phyloP scores from a whole-genome alignment of 1,140 invertebrate genomes.

The Solenopsis invicta region DNA sequence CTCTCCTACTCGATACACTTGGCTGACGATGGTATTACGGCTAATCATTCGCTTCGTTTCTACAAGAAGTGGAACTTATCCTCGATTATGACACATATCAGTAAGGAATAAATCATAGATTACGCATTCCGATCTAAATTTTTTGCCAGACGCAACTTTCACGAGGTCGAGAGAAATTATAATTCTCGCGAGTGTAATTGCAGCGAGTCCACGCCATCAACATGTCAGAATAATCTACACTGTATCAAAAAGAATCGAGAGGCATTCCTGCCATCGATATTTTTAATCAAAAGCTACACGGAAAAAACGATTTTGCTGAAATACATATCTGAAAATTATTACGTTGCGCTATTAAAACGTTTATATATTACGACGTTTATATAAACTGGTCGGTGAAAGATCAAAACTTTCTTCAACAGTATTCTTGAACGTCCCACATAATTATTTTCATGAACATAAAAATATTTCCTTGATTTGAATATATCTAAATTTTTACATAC shows the following conservation, averaged over 20 bases:
- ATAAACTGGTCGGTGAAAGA: too few species aligned
- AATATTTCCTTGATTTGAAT: too few species aligned
- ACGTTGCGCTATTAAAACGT: too few species aligned
- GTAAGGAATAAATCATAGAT: not conserved
- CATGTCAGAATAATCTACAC: not conserved
- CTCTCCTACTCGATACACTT: slow-evolving; percentile 35
- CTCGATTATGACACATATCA: slow-evolving; percentile 28
- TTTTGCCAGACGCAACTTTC: slow-evolving; percentile 1
- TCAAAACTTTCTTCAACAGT: too few species aligned
- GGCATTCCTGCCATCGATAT: not conserved
- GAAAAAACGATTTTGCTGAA: too few species aligned
- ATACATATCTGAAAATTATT: too few species aligned
- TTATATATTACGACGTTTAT: too few species aligned
- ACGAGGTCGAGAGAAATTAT: not conserved
- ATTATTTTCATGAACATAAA: too few species aligned
- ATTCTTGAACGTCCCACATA: too few species aligned
- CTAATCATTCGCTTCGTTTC: slow-evolving; percentile 26
- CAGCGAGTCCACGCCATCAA: too few species aligned
- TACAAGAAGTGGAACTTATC: slow-evolving; percentile 32
- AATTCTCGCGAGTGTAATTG: slow-evolving; percentile 4
- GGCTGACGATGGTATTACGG: slow-evolving; percentile 28
- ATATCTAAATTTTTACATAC: too few species aligned
- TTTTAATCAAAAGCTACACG: not conserved
- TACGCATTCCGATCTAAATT: not conserved
- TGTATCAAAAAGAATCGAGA: not conserved